Evolutionary conservation across 2,797 vertebrate species (phyloP).

Genomic region (Hoplostethus atlanticus): DNA sequence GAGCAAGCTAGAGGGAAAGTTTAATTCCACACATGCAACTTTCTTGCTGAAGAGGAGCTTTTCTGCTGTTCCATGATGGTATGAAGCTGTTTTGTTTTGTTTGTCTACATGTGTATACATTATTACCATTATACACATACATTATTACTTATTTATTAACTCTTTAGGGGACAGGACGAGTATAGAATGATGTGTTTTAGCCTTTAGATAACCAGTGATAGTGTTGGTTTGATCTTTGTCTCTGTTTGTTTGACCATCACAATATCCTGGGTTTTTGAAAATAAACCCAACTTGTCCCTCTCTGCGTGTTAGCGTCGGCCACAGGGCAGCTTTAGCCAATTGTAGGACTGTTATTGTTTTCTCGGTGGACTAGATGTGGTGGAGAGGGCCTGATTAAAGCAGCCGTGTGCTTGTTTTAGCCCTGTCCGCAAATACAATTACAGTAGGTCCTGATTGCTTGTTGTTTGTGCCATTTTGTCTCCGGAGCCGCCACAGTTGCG

Average conservation of each 20-base stretch:
- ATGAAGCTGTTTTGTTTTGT: neutral
- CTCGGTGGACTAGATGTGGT: slow-evolving; percentile 68
- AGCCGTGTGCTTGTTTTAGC: slow-evolving; percentile 56
- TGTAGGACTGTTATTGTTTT: slow-evolving; percentile 61
- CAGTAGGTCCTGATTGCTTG: slow-evolving; percentile 31
- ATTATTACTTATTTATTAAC: slow-evolving; percentile 1
- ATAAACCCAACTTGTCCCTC: slow-evolving; percentile 39
- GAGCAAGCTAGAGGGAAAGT: too few species aligned
- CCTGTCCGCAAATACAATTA: slow-evolving; percentile 44
- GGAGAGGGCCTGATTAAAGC: slow-evolving; percentile 68
- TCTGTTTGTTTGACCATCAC: slow-evolving; percentile 53
- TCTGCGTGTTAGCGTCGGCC: slow-evolving; percentile 55
- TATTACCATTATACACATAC: neutral
- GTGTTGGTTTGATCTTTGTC: slow-evolving; percentile 48
- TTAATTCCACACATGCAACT: too few species aligned
- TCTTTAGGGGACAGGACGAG: neutral
- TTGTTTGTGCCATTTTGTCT: slow-evolving; percentile 45
- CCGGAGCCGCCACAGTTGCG: neutral
- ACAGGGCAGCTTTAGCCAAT: slow-evolving; percentile 46
- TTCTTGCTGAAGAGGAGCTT: too few species aligned
- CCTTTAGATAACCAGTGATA: slow-evolving; percentile 33
- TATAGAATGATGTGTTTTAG: neutral
- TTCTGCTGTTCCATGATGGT: neutral
- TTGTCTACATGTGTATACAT: neutral
- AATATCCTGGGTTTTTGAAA: slow-evolving; percentile 40